Base-by-base conservation (phyloP, 1,140 invertebrate species). In the Armadillidium nasatum region DNA sequence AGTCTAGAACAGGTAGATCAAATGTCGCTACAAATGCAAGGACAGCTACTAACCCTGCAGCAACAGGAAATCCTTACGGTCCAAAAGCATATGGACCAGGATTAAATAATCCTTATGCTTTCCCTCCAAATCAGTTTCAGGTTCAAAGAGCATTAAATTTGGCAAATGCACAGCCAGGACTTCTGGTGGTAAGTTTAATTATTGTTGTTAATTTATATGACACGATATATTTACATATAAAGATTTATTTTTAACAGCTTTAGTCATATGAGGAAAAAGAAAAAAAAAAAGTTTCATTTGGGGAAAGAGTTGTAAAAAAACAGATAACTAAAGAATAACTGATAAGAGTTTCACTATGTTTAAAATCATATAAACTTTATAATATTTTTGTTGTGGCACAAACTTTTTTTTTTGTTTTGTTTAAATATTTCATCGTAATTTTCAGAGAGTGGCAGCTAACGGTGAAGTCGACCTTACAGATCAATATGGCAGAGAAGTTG, bases 401-500 rank as follows among this genome's bases (percentile, higher is more conserved):
- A n/a, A n/a, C n/a, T n/a, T n/a, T n/a, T n/a, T n/a, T n/a, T n/a
- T n/a, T n/a, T n/a, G n/a, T n/a, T n/a, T n/a, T n/a, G n/a, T n/a
- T n/a, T n/a, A n/a, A n/a, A 74, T 44, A 7, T 60, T 66, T 66
- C 33, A 60, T 43, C 44, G 45, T n/a, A 44, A 19, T 50, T 19
- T 21, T 0, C 79, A 80, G 79, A 70, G 73, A 21, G 72, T 80
- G 22, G 79, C 77, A 44, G 6, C 73, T 44, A 67, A 77, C 72
- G 79, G 79, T 4, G 66, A 74, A 6, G 46, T 80, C 43, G 54
- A 69, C 10, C 44, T 80, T 70, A 77, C 76, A 45, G 72, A 80
- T 71, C 68, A 73, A 68, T 80, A 71, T 73, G 79, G 79, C 7
- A 46, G 75, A 72, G 79, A 80, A 54, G 73, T 75, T 44, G 79